These are phyloP conservation scores for Mantis religiosa DNA, from an alignment of 2,888 invertebrate genomes.

Conservation along the genomic window DNA sequence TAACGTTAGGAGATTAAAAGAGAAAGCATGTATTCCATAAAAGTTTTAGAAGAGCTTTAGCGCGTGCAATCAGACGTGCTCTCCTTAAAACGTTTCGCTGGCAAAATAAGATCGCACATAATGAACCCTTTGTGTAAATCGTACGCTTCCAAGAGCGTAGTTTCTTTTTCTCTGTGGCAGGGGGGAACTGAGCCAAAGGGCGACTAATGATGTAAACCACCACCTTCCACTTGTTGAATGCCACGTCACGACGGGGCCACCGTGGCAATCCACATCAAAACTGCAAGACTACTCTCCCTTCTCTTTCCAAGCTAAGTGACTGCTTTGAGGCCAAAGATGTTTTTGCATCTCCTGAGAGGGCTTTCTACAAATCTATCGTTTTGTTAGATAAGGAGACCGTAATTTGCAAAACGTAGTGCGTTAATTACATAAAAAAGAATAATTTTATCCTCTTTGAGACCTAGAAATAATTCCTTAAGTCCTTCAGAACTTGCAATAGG, in stretches of 20 bases:
- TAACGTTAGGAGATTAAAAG: too few species aligned
- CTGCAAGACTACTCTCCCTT: not conserved
- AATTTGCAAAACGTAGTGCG: not conserved
- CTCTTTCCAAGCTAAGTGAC: not conserved
- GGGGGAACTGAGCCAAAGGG: not conserved
- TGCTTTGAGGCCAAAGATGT: not conserved
- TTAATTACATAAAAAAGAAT: not conserved
- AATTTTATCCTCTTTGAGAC: not conserved
- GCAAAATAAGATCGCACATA: not conserved
- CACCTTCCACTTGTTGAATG: constrained; percentile 14
- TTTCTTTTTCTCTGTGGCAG: not conserved
- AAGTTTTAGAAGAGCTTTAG: not conserved
- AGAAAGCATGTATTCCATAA: not conserved
- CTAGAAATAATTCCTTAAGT: too few species aligned
- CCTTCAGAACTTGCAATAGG: too few species aligned
- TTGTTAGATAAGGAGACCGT: not conserved
- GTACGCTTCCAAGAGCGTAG: not conserved
- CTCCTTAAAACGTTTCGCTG: not conserved
- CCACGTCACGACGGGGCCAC: not conserved
- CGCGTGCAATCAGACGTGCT: not conserved
- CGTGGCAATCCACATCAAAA: not conserved
- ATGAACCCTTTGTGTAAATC: not conserved
- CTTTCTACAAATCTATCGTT: not conserved
- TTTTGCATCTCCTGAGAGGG: not conserved
- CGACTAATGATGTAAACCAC: not conserved